Base-by-base conservation (phyloP, 2,888 invertebrate species). In the Acronicta leporina region DNA sequence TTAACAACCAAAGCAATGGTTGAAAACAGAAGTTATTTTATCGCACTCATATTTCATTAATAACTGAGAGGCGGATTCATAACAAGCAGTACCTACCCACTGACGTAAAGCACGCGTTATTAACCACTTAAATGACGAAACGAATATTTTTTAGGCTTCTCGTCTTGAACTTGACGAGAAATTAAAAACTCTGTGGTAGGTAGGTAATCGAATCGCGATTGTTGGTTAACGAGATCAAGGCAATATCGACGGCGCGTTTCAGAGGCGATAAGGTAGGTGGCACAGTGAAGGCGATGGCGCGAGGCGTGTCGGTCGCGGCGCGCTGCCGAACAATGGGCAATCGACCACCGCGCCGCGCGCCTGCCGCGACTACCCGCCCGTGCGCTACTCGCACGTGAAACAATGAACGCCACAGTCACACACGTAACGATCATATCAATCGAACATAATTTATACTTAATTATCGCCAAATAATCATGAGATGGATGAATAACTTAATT, bases 291-390 rank as follows among this genome's bases (percentile, higher is more conserved):
- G 87, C 88, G 86, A 84, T 78, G 84, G 93, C 83, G 92, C 93
- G 91, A 90, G 90, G 92, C 94, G 88, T 93, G 85, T 83, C 94
- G 86, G 93, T 90, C 86, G 85, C 92, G 91, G 81, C 83, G 86
- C 87, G 89, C 81, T 78, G 83, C 49, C 73, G 87, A 91, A 94
- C 94, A 94, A 94, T 94, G 86, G 90, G 78, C 91, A 91, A 92
- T 92, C 89, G 90, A 70, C 87, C 86, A 81, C 68, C 78, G 79
- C 81, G 77, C 79, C 79, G 74, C 60, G 75, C 77, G 77, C 80
- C 79, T 79, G 68, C 62, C 68, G 65, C 77, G 78, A 78, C 70
- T 63, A 73, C 61, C 63, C 69, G 68, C 54, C 68, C 68, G 69
- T 68, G 73, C 77, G 72, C 68, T 62, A 69, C 68, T 73, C 71